Conservation (phyloP, 2,113 vertebrate genomes). For the Mandrillus leucophaeus region DNA sequence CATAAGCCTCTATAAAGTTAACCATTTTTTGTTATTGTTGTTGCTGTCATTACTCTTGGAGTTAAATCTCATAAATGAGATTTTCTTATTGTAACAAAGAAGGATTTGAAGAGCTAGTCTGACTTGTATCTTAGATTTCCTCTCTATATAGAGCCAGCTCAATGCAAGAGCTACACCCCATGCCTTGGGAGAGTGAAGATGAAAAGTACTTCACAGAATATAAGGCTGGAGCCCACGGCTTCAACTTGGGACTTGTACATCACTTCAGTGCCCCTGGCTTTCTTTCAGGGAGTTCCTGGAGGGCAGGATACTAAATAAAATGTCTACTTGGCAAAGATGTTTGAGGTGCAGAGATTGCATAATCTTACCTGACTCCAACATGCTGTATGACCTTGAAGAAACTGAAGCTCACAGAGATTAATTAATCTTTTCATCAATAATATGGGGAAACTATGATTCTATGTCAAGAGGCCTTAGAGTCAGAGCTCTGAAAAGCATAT, state of each 20-base stretch:
- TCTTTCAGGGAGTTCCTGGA: neutral
- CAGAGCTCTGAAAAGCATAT: neutral
- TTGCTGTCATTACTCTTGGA: neutral
- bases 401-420: neutral
- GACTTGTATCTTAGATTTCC: neutral
- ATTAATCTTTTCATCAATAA: neutral
- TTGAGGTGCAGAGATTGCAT: neutral
- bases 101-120: neutral
- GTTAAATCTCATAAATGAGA: neutral
- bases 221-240: neutral
- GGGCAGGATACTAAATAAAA: neutral
- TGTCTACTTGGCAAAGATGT: neutral
- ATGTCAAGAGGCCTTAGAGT: neutral
- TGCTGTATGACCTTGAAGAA: neutral
- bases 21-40: neutral
- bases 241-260: neutral
- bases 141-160: neutral
- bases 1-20: neutral
- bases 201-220: neutral
- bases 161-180: neutral
- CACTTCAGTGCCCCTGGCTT: neutral
- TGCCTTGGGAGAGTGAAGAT: neutral
- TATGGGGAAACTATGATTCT: neutral
- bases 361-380: neutral
- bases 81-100: neutral